These are phyloP conservation scores for Drosophila vallismaia DNA, from an alignment of 2,888 invertebrate genomes.

Conservation along the genomic window DNA sequence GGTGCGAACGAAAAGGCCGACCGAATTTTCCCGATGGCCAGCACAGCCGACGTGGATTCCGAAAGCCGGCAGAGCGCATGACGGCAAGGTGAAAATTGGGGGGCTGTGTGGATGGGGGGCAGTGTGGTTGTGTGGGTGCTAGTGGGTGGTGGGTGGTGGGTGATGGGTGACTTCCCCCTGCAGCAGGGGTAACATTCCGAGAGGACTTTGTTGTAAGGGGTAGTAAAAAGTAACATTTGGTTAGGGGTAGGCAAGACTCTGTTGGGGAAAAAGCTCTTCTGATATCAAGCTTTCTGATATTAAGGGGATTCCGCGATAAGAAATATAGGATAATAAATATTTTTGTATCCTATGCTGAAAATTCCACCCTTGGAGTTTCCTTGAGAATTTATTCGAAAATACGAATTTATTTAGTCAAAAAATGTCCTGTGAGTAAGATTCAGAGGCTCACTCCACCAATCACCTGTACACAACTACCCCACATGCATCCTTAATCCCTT, in stretches of 20 bases:
- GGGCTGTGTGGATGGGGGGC: slow-evolving; percentile 42
- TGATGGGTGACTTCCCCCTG: slow-evolving; percentile 32
- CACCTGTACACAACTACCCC: no score
- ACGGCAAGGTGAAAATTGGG: slow-evolving; percentile 71
- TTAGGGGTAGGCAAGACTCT: slow-evolving; percentile 31
- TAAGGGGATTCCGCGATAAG: background rate
- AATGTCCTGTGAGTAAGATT: no score
- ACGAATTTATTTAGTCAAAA: no score
- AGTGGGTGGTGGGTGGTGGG: slow-evolving; percentile 24
- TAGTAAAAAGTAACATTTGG: slow-evolving; percentile 5
- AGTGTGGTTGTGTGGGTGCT: slow-evolving; percentile 25
- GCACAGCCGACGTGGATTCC: slow-evolving; percentile 51
- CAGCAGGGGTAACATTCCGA: slow-evolving; percentile 49
- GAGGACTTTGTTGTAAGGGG: slow-evolving; percentile 44
- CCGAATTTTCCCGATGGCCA: slow-evolving; percentile 18
- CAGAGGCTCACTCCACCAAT: no score
- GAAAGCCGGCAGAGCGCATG: slow-evolving; percentile 74
- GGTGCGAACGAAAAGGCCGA: slow-evolving; percentile 17
- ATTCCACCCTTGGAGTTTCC: no score
- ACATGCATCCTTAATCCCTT: slow-evolving; percentile 20
- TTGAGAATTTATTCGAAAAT: no score
- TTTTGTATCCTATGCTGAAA: no score
- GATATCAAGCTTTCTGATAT: slow-evolving; percentile 51
- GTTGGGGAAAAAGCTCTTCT: slow-evolving; percentile 55
- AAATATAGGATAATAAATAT: no score